These are phyloP conservation scores for Epistrophella euchroma DNA, from an alignment of 2,888 invertebrate genomes.

Conservation along the genomic window DNA sequence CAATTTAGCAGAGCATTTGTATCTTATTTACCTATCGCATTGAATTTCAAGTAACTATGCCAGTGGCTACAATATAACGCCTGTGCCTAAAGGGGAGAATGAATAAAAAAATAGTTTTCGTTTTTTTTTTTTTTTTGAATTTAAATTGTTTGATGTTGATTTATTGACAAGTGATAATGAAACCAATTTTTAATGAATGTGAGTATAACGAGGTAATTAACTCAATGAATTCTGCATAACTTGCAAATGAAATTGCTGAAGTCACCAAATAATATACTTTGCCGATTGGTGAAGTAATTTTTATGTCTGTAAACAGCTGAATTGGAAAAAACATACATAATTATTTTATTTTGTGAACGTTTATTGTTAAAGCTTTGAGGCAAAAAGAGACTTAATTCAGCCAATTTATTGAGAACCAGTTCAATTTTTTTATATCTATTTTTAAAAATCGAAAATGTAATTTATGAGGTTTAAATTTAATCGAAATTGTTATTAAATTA, in stretches of 20 bases:
- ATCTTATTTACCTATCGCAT: not conserved
- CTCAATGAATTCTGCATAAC: constrained; percentile 52
- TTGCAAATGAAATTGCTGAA: constrained; percentile 33
- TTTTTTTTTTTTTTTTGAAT: constrained; percentile 37
- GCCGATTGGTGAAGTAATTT: not conserved
- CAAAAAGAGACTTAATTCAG: not conserved
- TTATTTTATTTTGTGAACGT: not conserved
- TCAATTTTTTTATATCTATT: not conserved
- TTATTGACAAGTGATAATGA: constrained; percentile 71
- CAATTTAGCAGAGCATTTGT: constrained; percentile 34
- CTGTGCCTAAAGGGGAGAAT: not conserved
- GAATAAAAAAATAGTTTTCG: not conserved
- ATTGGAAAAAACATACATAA: constrained; percentile 2
- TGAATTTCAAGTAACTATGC: not conserved
- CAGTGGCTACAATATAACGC: too few relatives aligned
- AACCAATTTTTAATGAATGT: constrained; percentile 64
- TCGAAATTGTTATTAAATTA: too few relatives aligned
- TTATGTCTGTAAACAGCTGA: constrained; percentile 16
- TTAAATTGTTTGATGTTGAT: constrained; percentile 74
- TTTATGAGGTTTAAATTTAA: not conserved
- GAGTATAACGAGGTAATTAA: constrained; percentile 71
- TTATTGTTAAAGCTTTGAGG: not conserved
- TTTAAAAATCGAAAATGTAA: not conserved
- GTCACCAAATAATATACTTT: not conserved
- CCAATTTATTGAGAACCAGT: not conserved